Conservation (phyloP, 1,140 invertebrate species). For the Propsilocerus akamusi region DNA sequence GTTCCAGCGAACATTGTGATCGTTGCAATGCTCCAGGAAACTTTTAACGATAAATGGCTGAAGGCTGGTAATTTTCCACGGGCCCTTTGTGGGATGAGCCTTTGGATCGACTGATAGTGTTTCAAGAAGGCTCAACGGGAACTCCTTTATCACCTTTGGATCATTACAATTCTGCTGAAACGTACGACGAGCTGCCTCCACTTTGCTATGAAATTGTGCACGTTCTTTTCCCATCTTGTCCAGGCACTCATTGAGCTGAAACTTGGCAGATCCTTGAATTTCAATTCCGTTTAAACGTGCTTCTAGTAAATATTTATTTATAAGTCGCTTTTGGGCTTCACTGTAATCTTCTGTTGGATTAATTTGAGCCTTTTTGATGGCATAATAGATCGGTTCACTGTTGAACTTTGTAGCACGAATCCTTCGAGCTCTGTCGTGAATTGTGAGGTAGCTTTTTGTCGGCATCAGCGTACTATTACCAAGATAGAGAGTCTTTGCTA, state of each 20-base stretch:
- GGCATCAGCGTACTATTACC: slow-evolving; percentile 66
- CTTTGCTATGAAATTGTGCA: slow-evolving; percentile 39
- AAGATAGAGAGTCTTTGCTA: slow-evolving; percentile 63
- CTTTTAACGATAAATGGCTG: slow-evolving; percentile 46
- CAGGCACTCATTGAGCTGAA: slow-evolving; percentile 28
- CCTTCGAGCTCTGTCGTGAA: slow-evolving; percentile 48
- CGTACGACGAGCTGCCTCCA: slow-evolving; percentile 33
- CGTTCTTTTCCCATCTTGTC: slow-evolving; percentile 29
- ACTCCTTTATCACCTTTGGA: slow-evolving; percentile 42
- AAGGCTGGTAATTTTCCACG: slow-evolving; percentile 59
- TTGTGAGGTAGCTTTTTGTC: slow-evolving; percentile 49
- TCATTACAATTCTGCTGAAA: slow-evolving; percentile 51
- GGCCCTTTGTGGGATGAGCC: slow-evolving; percentile 39
- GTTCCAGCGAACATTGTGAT: slow-evolving; percentile 55
- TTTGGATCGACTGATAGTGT: slow-evolving; percentile 38
- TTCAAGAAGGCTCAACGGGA: slow-evolving; percentile 50
- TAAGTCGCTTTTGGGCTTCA: slow-evolving; percentile 47
- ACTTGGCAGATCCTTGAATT: slow-evolving; percentile 22
- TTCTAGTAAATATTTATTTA: slow-evolving; percentile 64
- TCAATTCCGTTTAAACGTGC: slow-evolving; percentile 60
- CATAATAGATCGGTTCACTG: slow-evolving; percentile 43
- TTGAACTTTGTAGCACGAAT: slow-evolving; percentile 45
- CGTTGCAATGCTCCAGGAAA: slow-evolving; percentile 69
- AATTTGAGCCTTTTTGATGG: slow-evolving; percentile 39
- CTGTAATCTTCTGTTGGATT: slow-evolving; percentile 18